Evolutionary conservation across 2,113 vertebrate genomes (phyloP).

Genomic region (Mola mola): DNA sequence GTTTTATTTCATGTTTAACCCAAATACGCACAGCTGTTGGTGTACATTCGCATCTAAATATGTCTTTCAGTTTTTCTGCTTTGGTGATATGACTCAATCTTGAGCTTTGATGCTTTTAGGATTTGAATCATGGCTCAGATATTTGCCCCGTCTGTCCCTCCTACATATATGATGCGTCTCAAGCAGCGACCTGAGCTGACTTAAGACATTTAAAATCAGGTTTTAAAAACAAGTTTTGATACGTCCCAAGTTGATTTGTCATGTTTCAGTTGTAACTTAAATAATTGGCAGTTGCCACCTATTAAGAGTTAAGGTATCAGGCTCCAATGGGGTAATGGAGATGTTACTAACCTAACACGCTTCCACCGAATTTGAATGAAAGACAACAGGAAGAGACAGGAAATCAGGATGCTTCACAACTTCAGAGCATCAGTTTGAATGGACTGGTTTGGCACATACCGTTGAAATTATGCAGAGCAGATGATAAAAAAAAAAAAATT

Average conservation of each 20-base stretch:
- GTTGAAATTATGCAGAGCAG: conserved; percentile 36
- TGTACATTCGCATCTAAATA: no score
- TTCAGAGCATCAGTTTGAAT: conserved; percentile 33
- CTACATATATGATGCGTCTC: conserved; percentile 27
- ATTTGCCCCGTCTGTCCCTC: conserved; percentile 39
- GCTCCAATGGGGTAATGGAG: no score
- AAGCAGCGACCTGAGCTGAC: not conserved
- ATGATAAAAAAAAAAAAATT: conserved; percentile 19
- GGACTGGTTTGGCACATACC: conserved; percentile 19
- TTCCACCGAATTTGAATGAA: no score
- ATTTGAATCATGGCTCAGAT: conserved; percentile 59
- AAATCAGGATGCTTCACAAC: conserved; percentile 33
- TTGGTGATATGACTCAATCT: conserved; percentile 55
- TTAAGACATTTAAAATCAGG: conserved; percentile 1
- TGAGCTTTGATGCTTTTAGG: conserved; percentile 54
- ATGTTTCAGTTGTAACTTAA: no score
- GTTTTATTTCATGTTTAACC: no score
- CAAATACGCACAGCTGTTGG: no score
- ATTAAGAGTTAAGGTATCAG: no score
- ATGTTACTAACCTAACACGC: no score
- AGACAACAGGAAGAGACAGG: no score
- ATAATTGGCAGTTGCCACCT: no score
- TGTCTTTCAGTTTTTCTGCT: conserved; percentile 46
- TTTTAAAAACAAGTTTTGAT: not conserved
- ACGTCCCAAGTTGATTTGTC: no score